A percentile compares a stretch with the other conserved stretches of the same genome.
These are phyloP conservation scores for Bimastos eiseni DNA, from an alignment of 2,888 invertebrate genomes.

Conservation along the genomic window DNA sequence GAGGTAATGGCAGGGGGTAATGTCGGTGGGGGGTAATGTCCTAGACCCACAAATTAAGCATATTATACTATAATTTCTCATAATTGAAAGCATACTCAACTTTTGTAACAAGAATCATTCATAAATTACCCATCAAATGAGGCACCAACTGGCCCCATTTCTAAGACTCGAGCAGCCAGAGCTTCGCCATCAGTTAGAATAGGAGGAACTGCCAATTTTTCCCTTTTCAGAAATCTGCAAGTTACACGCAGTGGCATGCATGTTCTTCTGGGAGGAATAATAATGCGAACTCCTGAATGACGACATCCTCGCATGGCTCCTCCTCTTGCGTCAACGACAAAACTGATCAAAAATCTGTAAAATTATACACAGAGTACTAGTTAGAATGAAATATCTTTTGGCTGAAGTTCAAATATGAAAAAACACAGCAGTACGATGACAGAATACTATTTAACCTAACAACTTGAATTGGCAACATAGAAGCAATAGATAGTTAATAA, in stretches of 20 bases:
- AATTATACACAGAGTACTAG: slow-evolving; percentile 29
- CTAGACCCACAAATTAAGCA: too few relatives aligned
- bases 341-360: slow-evolving; percentile 94
- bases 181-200: slow-evolving; percentile 99
- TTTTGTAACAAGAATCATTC: background rate
- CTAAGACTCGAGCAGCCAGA: slow-evolving; percentile 89
- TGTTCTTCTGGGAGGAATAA: slow-evolving; percentile 94
- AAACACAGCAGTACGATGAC: background rate
- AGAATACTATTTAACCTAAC: too few relatives aligned
- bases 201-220: slow-evolving; percentile 87
- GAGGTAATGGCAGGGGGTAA: too few relatives aligned
- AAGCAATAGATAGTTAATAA: too few relatives aligned
- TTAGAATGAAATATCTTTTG: background rate
- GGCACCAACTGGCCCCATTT: slow-evolving; percentile 93
- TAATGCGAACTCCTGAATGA: slow-evolving; percentile 95
- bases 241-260: slow-evolving; percentile 96
- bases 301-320: slow-evolving; percentile 84
- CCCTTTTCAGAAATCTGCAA: slow-evolving; percentile 85
- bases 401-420: background rate
- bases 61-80: background rate
- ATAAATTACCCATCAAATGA: slow-evolving; percentile 87
- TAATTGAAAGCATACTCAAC: background rate
- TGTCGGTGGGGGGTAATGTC: too few relatives aligned
- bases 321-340: slow-evolving; percentile 97
- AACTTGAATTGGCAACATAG: too few relatives aligned